A percentile compares a stretch with the other conserved stretches of the same genome.
phyloP scores from a whole-genome alignment of 1,140 invertebrate genomes.

The Bursaphelenchus mucronatus region DNA sequence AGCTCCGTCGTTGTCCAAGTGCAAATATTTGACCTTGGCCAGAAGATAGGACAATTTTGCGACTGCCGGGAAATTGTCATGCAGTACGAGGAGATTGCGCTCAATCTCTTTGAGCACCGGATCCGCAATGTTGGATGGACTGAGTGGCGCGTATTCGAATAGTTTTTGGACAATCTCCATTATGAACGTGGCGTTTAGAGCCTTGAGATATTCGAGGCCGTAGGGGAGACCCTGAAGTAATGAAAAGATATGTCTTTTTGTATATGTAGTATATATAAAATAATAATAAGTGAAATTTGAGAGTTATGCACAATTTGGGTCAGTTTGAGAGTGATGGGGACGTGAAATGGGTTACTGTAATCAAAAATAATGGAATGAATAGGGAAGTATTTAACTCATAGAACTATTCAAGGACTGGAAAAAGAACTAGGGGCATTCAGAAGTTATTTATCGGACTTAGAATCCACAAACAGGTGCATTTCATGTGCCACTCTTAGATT shows the following conservation, averaged over 20 bases:
- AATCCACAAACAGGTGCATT: too few species aligned
- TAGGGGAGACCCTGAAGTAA: constrained; percentile 67
- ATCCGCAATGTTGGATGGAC: constrained; percentile 64
- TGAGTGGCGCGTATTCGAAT: constrained; percentile 70
- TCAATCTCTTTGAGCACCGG: constrained; percentile 66
- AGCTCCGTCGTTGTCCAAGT: constrained; percentile 71
- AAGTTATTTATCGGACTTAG: too few species aligned
- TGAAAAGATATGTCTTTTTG: constrained; percentile 1
- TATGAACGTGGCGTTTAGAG: constrained; percentile 79
- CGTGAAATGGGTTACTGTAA: background rate
- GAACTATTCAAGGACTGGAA: too few species aligned
- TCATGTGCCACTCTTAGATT: too few species aligned
- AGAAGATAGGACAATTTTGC: constrained; percentile 71
- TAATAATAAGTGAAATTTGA: constrained; percentile 8
- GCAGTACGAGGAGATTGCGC: constrained; percentile 71
- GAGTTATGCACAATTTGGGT: background rate
- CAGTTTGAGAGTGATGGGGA: background rate
- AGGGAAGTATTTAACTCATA: too few species aligned
- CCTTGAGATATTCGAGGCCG: constrained; percentile 72
- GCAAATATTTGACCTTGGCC: constrained; percentile 75
- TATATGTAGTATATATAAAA: background rate
- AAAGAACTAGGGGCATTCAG: too few species aligned
- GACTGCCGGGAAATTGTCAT: constrained; percentile 74
- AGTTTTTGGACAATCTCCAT: constrained; percentile 75
- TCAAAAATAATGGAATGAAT: background rate